Evolutionary conservation across 2,888 invertebrate genomes (phyloP), one percentile per base, ranked within the genome.

Genomic region (Cephus pulcher): DNA sequence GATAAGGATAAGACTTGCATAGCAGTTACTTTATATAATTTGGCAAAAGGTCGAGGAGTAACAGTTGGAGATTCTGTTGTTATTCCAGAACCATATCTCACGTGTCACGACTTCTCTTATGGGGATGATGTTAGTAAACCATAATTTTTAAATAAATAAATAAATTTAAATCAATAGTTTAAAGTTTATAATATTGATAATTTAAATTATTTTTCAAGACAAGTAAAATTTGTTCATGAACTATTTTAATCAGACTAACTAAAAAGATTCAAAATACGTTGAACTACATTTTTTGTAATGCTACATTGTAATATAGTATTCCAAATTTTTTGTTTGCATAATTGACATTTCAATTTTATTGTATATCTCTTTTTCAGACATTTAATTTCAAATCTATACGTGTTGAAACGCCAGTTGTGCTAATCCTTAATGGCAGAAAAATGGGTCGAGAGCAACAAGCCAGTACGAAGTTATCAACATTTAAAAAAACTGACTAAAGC

Each of bases 41-140:
- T 97, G 91, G 96, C 96, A 11, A 94, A 95, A 87, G 96, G 96
- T 0, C 95, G 95, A 89, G 97, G 97, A 71, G 95, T 96, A 76
- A 96, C 96, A 81, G 96, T 97, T 80, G 97, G 97, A 1, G 97
- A 98, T 92, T 94, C 95, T 37, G 95, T 98, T 23, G 95, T 96
- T 12, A 94, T 97, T 83, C 96, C 97, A 0, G 96, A 96, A 88
- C 97, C 97, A 0, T 93, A 91, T 84, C 89, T 96, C 69, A 93
- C 93, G 69, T 90, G 93, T 77, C 94, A 96, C 35, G 91, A 93
- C 82, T 93, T 95, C 87, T 91, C 91, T 76, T 93, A 94, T 85
- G 92, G 92, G 84, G 92, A 92, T 80, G 92, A 93, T 90, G 95
- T 95, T 90, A 91, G 92, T 89, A 80, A 79, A 84, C 76, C 81